Percentiles rank a stretch among this genome's conserved stretches.
phyloP scores from a whole-genome alignment of 2,797 vertebrate genomes.

The Aeoliscus strigatus region DNA sequence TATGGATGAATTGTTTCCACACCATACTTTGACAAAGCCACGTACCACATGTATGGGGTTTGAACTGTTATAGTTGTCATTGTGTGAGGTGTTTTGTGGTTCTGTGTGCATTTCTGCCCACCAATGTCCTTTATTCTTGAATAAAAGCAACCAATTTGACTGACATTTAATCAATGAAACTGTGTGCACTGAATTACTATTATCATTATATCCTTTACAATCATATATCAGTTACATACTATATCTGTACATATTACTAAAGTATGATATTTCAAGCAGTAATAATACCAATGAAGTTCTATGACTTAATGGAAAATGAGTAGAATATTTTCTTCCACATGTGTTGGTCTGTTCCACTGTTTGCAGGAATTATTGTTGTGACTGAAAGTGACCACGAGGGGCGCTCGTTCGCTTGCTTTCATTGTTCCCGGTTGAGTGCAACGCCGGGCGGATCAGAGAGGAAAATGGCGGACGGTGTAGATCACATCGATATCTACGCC shows the following conservation, averaged over 20 bases:
- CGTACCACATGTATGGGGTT: slow-evolving; percentile 37
- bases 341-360: too few relatives aligned
- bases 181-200: neutral
- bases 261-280: too few relatives aligned
- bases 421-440: slow-evolving; percentile 45
- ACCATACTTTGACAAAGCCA: slow-evolving; percentile 18
- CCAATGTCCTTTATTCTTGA: neutral
- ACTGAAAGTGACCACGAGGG: neutral
- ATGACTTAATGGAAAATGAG: too few relatives aligned
- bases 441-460: slow-evolving; percentile 38
- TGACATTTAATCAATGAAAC: neutral
- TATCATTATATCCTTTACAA: too few relatives aligned
- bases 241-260: too few relatives aligned
- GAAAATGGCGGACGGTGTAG: slow-evolving; percentile 98
- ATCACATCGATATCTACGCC: slow-evolving; percentile 98
- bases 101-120: neutral
- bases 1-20: slow-evolving; percentile 10
- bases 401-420: slow-evolving; percentile 14
- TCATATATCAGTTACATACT: too few relatives aligned
- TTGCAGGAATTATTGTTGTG: slow-evolving; percentile 5
- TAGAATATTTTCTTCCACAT: too few relatives aligned
- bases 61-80: slow-evolving; percentile 16
- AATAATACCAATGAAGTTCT: too few relatives aligned
- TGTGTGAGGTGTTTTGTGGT: neutral
- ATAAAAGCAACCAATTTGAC: neutral